Evolutionary conservation across 2,888 invertebrate genomes (phyloP).

Genomic region (Lagria hirta): DNA sequence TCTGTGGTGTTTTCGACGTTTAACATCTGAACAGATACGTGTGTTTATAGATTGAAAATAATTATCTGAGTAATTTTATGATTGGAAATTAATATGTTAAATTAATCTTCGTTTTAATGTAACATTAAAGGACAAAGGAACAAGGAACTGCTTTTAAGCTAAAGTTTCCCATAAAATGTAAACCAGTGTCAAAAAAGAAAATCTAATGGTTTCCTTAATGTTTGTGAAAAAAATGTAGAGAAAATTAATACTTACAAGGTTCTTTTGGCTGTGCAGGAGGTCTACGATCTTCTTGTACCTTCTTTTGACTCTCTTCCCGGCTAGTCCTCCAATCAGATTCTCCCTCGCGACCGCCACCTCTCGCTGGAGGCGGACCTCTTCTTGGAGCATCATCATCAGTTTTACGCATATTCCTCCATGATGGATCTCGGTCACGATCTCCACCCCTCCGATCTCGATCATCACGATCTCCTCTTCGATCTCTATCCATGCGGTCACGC

Average conservation of each 20-base stretch:
- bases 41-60: no score
- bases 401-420: constrained; percentile 28
- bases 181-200: no score
- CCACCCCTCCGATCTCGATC: constrained; percentile 25
- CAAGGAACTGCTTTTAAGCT: no score
- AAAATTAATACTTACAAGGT: constrained; percentile 46
- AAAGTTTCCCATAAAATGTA: no score
- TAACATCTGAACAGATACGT: no score
- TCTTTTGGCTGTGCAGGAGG: constrained; percentile 40
- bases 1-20: no score
- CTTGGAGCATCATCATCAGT: constrained; percentile 27
- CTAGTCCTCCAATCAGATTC: constrained; percentile 29
- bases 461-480: constrained; percentile 21
- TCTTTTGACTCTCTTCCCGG: constrained; percentile 35
- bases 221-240: no score
- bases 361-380: constrained; percentile 28
- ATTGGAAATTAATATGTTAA: no score
- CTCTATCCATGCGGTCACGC: constrained; percentile 17
- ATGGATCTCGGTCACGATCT: constrained; percentile 32
- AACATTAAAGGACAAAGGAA: no score
- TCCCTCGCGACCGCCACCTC: constrained; percentile 9
- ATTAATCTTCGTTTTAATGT: no score
- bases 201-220: constrained; percentile 7
- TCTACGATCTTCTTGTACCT: constrained; percentile 27
- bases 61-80: no score